Conservation (phyloP, 2,797 vertebrate genomes). For the Orientallactaga sibirica region DNA sequence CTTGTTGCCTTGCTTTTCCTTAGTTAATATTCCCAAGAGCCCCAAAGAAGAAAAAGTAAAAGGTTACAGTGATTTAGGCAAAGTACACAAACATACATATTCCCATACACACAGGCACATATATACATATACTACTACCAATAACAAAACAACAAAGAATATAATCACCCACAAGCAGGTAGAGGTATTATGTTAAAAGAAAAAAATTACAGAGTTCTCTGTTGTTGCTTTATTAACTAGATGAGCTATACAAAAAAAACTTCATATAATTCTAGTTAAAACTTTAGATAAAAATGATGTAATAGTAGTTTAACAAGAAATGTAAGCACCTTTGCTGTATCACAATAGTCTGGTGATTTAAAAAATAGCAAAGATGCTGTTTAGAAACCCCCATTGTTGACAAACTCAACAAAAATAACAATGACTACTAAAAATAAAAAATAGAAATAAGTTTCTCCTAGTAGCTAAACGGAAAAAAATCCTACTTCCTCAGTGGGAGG, state of each 20-base stretch:
- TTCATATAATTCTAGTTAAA: background rate
- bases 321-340: background rate
- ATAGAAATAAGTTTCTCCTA: conserved; percentile 31
- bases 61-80: background rate
- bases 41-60: background rate
- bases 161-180: conserved; percentile 10
- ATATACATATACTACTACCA: background rate
- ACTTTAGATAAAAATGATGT: background rate
- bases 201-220: background rate
- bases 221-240: background rate
- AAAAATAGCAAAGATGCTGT: background rate
- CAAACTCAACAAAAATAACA: conserved; percentile 16
- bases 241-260: background rate
- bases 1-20: background rate
- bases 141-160: background rate
- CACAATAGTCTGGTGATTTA: conserved; percentile 9
- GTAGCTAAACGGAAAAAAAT: background rate
- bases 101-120: background rate
- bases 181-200: background rate
- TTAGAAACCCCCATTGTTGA: conserved; percentile 26
- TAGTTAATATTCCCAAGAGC: background rate
- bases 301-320: background rate
- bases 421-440: conserved; percentile 44
- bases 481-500: conserved; percentile 9
- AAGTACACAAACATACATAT: background rate